Evolutionary conservation across 2,888 invertebrate species (phyloP).

Genomic region (Villa cingulata): DNA sequence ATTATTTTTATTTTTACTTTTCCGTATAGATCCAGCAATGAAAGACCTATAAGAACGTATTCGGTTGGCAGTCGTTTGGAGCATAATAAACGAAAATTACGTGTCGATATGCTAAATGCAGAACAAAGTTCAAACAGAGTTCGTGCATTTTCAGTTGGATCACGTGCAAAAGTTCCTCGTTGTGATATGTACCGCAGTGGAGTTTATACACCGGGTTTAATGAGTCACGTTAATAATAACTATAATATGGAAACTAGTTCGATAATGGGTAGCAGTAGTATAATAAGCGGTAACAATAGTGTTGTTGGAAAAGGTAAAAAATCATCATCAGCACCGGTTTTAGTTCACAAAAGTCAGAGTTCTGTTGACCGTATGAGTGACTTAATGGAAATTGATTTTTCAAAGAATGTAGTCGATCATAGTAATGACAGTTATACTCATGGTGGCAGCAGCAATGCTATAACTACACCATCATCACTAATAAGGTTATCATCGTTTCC

Average conservation of each 20-base stretch:
- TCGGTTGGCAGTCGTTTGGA: conserved; percentile 74
- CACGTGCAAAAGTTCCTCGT: conserved; percentile 41
- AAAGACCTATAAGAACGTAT: conserved; percentile 61
- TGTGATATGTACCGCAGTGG: conserved; percentile 28
- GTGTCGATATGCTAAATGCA: conserved; percentile 34
- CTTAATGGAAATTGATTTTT: conserved; percentile 71
- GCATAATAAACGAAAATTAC: conserved; percentile 41
- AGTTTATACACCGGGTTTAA: conserved; percentile 22
- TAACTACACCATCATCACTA: conserved; percentile 6
- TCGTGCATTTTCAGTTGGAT: conserved; percentile 67
- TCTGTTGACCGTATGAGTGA: conserved; percentile 56
- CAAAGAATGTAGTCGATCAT: conserved; percentile 26
- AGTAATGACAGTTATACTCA: conserved; percentile 29
- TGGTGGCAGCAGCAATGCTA: conserved; percentile 5
- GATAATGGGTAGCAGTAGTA: conserved; percentile 22
- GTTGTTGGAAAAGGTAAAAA: conserved; percentile 35
- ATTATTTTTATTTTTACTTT: not conserved
- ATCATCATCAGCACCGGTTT: conserved; percentile 54
- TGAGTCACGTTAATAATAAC: conserved; percentile 19
- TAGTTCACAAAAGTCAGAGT: conserved; percentile 39
- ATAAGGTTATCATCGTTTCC: conserved; percentile 12
- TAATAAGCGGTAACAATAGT: conserved; percentile 5
- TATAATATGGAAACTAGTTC: conserved; percentile 15
- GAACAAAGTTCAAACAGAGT: conserved; percentile 42
- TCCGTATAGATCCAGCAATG: conserved; percentile 24